Conservation (phyloP, 2,888 invertebrate species). For the Lepidonotus clava region DNA sequence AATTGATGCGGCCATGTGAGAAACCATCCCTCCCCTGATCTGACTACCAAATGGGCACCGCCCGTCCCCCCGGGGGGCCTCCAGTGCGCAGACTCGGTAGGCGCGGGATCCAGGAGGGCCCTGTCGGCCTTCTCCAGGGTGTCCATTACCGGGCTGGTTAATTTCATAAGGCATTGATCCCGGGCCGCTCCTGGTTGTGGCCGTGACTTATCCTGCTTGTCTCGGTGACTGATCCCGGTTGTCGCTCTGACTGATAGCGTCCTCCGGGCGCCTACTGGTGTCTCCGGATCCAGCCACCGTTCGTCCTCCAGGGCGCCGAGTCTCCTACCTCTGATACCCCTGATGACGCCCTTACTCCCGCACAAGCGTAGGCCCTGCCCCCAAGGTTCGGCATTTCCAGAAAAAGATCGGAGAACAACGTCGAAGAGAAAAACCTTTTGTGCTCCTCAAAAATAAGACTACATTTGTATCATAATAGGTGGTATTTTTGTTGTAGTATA, state of each 20-base stretch:
- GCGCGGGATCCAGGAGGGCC: not conserved
- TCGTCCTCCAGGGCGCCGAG: not conserved
- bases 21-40: not conserved
- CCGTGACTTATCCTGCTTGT: not conserved
- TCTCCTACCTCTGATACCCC: not conserved
- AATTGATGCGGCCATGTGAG: slow-evolving; percentile 43
- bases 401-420: no score
- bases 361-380: no score
- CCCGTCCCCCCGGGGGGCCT: not conserved
- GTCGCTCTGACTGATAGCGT: not conserved
- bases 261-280: not conserved
- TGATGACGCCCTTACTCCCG: not conserved
- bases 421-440: no score
- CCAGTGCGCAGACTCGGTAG: not conserved
- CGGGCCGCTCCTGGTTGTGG: not conserved
- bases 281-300: not conserved
- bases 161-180: slow-evolving; percentile 41
- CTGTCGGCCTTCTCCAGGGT: not conserved
- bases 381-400: no score
- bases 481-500: no score
- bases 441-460: no score
- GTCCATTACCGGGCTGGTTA: slow-evolving; percentile 2
- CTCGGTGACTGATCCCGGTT: not conserved
- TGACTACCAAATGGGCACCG: slow-evolving; percentile 37
- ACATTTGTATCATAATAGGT: no score